Evolutionary conservation across 2,888 invertebrate genomes (phyloP), one percentile per base, ranked within the genome.

Genomic region (Norana najaformis): DNA sequence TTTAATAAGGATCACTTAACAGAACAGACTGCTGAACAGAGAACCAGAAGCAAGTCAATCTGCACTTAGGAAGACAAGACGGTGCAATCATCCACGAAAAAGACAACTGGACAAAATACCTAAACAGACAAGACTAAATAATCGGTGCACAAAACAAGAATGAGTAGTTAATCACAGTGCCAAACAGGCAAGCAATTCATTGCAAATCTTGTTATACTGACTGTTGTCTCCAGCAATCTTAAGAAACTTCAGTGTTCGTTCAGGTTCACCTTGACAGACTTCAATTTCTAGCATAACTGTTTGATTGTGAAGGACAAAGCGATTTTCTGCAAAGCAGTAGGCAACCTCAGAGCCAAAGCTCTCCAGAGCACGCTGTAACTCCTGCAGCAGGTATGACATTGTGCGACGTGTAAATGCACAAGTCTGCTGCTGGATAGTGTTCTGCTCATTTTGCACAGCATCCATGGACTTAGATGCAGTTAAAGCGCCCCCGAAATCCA

Each of bases 151-250:
- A 13, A 69, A 69, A 69, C n/a, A 13, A 69, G n/a, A 69, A 69
- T 69, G 69, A 69, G 69, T 69, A 69, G 69, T 69, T 69, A 69
- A 69, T 69, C 69, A 69, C 30, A 69, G 69, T 8, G 69, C 69
- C 93, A 98, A 96, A 94, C 97, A 97, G 89, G 97, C 97, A 91
- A 98, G 97, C 93, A 98, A 95, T 95, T 97, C 97, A 94, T 97
- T 97, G 95, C 98, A 98, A 83, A 98, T 96, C 94, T 97, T 97
- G 92, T 97, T 97, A 94, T 97, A 98, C 94, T 97, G 97, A 93
- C 97, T 96, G 95, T 97, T 97, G 95, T 98, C 98, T 13, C 98
- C 98, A 0, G 97, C 97, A 93, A 98, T 97, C 93, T 97, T 95
- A 90, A 97, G 95, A 96, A 98, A 96, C 93, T 97, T 97, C 93